A percentile compares a stretch with the other conserved stretches of the same genome.
Evolutionary conservation across 2,113 vertebrate genomes (phyloP).

Genomic region (Edolisoma coerulescens): DNA sequence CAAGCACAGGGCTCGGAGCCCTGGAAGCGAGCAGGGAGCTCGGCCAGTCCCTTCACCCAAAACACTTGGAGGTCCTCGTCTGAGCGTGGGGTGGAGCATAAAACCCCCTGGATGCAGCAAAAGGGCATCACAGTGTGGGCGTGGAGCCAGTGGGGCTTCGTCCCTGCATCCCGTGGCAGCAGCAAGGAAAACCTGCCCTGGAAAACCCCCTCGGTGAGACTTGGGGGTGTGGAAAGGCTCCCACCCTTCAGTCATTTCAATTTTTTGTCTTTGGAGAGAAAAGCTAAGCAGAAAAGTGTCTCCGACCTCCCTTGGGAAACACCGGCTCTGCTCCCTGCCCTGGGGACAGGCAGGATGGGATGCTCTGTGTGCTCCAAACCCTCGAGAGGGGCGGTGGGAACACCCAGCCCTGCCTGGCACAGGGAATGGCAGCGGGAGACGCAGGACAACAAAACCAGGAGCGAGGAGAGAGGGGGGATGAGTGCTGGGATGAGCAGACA

Average conservation of each 20-base stretch:
- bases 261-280: background rate
- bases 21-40: background rate
- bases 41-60: rapidly evolving
- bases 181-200: background rate
- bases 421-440: background rate
- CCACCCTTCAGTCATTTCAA: rapidly evolving
- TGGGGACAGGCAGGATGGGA: background rate
- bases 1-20: background rate
- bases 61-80: background rate
- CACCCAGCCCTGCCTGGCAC: background rate
- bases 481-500: background rate
- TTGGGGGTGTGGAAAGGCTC: background rate
- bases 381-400: rapidly evolving
- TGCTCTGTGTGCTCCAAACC: background rate
- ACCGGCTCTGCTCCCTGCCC: background rate
- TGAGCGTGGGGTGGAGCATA: rapidly evolving
- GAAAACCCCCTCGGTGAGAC: rapidly evolving
- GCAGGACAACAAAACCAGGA: rapidly evolving
- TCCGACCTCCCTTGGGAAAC: background rate
- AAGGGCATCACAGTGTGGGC: rapidly evolving
- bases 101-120: background rate
- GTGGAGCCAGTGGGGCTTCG: rapidly evolving
- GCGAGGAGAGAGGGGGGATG: background rate
- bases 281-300: background rate
- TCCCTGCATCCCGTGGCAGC: background rate